A percentile compares a stretch with the other conserved stretches of the same genome.
These are phyloP conservation scores for Rhogogaster chlorosoma DNA, from an alignment of 2,888 invertebrate species.

Conservation along the genomic window DNA sequence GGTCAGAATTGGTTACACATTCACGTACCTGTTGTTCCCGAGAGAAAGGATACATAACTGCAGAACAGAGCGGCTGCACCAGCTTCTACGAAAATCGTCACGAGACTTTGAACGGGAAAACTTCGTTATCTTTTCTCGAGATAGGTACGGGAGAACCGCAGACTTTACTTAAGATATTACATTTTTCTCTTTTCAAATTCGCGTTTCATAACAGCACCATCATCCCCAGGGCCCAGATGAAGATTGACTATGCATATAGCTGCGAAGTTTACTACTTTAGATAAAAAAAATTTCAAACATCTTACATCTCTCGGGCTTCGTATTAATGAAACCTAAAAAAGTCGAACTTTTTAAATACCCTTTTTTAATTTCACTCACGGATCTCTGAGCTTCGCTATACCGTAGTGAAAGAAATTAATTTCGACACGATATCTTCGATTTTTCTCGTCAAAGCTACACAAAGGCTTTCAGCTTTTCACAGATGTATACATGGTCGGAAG, in stretches of 20 bases:
- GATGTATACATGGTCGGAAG: not conserved
- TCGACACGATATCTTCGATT: not conserved
- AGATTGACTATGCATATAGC: not conserved
- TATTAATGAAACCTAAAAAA: not conserved
- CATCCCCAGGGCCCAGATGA: not conserved
- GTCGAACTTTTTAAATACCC: not conserved
- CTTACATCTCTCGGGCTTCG: not conserved
- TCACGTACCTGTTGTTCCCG: not conserved
- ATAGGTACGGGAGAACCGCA: not conserved
- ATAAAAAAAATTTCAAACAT: not conserved
- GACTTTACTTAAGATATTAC: constrained; percentile 2
- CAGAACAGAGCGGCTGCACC: not conserved
- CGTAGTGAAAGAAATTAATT: not conserved
- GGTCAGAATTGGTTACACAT: not conserved
- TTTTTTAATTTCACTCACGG: not conserved
- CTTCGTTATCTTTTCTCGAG: not conserved
- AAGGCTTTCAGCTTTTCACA: not conserved
- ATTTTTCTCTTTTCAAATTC: constrained; percentile 2
- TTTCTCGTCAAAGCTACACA: not conserved
- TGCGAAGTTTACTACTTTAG: not conserved
- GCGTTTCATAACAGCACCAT: not conserved
- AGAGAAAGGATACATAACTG: not conserved
- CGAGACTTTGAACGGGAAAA: constrained; percentile 6
- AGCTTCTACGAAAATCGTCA: not conserved
- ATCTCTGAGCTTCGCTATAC: not conserved